Conservation (phyloP, 2,888 invertebrate species). For the Alloplasta piceator region DNA sequence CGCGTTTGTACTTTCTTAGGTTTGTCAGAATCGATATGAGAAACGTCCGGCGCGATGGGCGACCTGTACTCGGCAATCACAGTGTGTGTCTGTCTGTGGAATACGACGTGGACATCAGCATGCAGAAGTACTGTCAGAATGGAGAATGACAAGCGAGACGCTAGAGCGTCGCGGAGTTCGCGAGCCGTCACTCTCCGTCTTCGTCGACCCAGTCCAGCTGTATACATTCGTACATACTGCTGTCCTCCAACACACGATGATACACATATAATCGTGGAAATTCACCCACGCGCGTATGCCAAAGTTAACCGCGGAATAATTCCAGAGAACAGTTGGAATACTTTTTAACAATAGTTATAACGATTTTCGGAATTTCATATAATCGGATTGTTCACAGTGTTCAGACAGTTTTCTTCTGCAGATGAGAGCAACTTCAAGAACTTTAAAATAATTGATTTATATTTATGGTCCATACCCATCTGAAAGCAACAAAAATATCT, state of each 20-base stretch:
- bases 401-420: too few relatives aligned
- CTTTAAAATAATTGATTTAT: too few relatives aligned
- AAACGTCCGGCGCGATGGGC: slow-evolving; percentile 24
- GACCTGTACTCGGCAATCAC: slow-evolving; percentile 35
- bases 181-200: slow-evolving; percentile 60
- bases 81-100: slow-evolving; percentile 6
- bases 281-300: too few relatives aligned
- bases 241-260: background rate
- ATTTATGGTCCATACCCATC: too few relatives aligned
- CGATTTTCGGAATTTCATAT: too few relatives aligned
- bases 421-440: too few relatives aligned
- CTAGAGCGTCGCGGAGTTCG: slow-evolving; percentile 61
- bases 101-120: slow-evolving; percentile 43
- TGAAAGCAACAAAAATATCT: too few relatives aligned
- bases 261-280: background rate
- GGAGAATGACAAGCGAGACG: slow-evolving; percentile 65
- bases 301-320: too few relatives aligned
- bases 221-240: background rate
- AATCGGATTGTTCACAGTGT: too few relatives aligned
- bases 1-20: slow-evolving; percentile 57
- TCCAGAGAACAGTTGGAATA: too few relatives aligned
- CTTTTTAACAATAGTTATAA: too few relatives aligned
- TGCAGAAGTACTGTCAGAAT: slow-evolving; percentile 39
- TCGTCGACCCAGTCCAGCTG: slow-evolving; percentile 50
- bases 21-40: slow-evolving; percentile 60